Percentiles rank a stretch among this genome's conserved stretches.
Evolutionary conservation across 1,140 invertebrate species (phyloP).

Genomic region (Drosophila erecta): DNA sequence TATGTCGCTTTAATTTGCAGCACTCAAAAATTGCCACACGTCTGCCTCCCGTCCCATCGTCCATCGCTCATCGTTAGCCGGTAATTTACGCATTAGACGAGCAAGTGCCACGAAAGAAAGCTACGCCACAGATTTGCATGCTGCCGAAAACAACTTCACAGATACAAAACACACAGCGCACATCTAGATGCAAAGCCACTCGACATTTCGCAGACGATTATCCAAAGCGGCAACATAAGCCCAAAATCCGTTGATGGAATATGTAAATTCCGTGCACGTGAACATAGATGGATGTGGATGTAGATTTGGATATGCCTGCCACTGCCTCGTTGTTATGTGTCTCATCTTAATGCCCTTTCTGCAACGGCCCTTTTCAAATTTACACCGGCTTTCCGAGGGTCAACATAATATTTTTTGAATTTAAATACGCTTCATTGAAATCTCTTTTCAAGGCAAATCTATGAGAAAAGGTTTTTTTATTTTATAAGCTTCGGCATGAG

Average conservation of each 20-base stretch:
- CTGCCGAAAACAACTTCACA: conserved; percentile 21
- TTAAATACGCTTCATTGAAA: too few relatives aligned
- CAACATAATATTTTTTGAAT: too few relatives aligned
- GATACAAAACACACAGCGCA: conserved; percentile 20
- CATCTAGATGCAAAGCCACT: conserved; percentile 69
- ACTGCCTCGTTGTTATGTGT: conserved; percentile 28
- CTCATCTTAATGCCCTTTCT: conserved; percentile 1
- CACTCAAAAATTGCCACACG: conserved; percentile 56
- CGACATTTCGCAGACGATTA: conserved; percentile 56
- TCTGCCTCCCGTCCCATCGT: conserved; percentile 24
- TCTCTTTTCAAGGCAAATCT: not conserved
- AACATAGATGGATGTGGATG: conserved; percentile 43
- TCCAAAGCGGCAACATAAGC: conserved; percentile 48
- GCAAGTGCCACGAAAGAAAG: conserved; percentile 77
- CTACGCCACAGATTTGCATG: conserved; percentile 71
- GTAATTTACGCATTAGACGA: conserved; percentile 78
- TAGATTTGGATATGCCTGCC: not conserved
- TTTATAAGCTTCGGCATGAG: too few relatives aligned
- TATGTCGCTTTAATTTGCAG: conserved; percentile 66
- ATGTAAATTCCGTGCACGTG: conserved; percentile 67
- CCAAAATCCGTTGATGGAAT: conserved; percentile 57
- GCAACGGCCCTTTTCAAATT: not conserved
- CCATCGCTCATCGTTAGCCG: conserved; percentile 31
- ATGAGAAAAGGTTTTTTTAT: not conserved
- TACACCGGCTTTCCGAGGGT: not conserved